These are phyloP conservation scores for Polydrusus cervinus DNA, from an alignment of 2,888 invertebrate genomes.

Conservation along the genomic window DNA sequence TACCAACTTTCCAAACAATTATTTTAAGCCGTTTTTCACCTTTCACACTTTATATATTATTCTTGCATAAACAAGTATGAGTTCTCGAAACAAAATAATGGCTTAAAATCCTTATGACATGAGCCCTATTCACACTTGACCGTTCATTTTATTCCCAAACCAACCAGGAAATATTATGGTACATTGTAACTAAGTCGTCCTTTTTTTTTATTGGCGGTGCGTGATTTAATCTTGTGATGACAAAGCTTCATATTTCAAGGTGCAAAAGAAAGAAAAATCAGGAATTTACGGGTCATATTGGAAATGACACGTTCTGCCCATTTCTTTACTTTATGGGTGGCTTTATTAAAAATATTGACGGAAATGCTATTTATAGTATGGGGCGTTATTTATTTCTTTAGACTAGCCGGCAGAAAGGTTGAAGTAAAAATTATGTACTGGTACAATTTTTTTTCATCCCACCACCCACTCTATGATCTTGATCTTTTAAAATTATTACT, in stretches of 20 bases:
- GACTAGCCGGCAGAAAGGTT: background rate
- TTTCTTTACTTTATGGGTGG: background rate
- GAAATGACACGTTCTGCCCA: background rate
- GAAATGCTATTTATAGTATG: background rate
- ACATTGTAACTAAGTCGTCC: background rate
- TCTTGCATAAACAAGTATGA: too few species aligned
- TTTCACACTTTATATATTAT: too few species aligned
- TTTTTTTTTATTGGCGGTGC: background rate
- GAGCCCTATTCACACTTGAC: too few species aligned
- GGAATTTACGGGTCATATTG: background rate
- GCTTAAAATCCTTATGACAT: too few species aligned
- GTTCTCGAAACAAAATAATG: too few species aligned
- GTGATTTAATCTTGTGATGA: conserved; percentile 8
- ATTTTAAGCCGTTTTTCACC: too few species aligned
- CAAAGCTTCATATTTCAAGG: background rate
- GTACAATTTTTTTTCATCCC: too few species aligned
- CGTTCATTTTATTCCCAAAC: background rate
- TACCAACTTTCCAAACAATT: too few species aligned
- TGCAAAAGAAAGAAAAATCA: background rate
- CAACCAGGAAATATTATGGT: background rate
- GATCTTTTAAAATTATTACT: too few species aligned
- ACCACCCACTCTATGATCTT: too few species aligned
- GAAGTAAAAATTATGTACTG: background rate
- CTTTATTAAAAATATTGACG: background rate
- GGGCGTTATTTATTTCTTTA: background rate